phyloP scores from a whole-genome alignment of 2,888 invertebrate genomes.

The Parnassius mnemosyne region DNA sequence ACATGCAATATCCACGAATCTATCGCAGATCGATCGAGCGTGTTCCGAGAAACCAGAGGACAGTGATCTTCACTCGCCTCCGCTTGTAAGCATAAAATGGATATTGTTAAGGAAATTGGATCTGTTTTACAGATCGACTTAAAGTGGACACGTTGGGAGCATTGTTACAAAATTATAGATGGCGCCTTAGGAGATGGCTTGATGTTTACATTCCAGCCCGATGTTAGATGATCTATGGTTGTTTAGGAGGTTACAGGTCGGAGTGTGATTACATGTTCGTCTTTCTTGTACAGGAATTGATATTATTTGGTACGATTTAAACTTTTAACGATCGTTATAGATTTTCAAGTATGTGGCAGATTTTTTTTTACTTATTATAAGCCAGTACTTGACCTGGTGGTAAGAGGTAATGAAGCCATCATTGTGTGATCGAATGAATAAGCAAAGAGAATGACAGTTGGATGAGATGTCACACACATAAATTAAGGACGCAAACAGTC shows the following conservation, averaged over 20 bases:
- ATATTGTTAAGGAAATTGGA: constrained; percentile 19
- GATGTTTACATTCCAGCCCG: constrained; percentile 76
- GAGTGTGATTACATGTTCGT: constrained; percentile 67
- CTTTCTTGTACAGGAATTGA: constrained; percentile 69
- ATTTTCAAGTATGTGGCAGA: no score
- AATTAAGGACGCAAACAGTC: no score
- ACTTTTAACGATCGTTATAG: no score
- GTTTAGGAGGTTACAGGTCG: constrained; percentile 72
- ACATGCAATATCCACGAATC: constrained; percentile 76
- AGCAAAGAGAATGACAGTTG: no score
- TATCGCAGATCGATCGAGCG: constrained; percentile 73
- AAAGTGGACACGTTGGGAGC: constrained; percentile 58
- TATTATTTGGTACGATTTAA: constrained; percentile 38
- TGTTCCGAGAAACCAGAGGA: constrained; percentile 53
- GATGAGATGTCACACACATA: no score
- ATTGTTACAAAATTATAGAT: constrained; percentile 79
- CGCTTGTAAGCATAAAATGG: constrained; percentile 9
- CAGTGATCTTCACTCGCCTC: constrained; percentile 35
- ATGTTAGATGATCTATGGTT: constrained; percentile 62
- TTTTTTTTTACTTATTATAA: no score
- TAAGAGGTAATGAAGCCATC: no score
- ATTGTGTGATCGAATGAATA: no score
- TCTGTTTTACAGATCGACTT: constrained; percentile 37
- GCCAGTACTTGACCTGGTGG: no score
- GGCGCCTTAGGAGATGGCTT: constrained; percentile 75